phyloP scores from a whole-genome alignment of 2,888 invertebrate species.

The Rhynchonema sp. region DNA sequence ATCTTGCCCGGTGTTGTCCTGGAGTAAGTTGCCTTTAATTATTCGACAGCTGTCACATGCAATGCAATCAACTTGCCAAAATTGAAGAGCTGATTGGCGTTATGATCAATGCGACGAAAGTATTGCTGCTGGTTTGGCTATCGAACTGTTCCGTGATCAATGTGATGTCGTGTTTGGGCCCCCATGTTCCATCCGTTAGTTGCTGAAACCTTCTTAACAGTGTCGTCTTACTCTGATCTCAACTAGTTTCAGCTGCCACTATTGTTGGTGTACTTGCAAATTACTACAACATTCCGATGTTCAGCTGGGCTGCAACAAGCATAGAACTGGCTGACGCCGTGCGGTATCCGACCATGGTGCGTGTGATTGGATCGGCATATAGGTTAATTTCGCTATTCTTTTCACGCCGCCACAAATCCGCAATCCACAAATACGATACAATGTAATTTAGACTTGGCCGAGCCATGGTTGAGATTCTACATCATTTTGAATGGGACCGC shows the following conservation, averaged over 20 bases:
- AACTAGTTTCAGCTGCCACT: conserved; percentile 13
- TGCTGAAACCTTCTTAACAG: too few species aligned
- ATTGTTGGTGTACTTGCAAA: conserved; percentile 11
- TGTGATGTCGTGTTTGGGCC: conserved; percentile 5
- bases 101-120: conserved; percentile 8
- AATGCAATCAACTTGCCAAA: not conserved
- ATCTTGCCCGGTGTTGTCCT: conserved; percentile 6
- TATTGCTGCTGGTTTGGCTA: conserved; percentile 1
- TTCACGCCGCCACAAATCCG: too few species aligned
- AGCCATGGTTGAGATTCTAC: conserved; percentile 13
- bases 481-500: conserved; percentile 13
- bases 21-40: not conserved
- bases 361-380: conserved; percentile 5
- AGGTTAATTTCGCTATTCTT: too few species aligned
- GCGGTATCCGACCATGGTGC: conserved; percentile 11
- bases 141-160: conserved; percentile 1
- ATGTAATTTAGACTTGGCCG: conserved; percentile 14
- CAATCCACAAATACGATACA: too few species aligned
- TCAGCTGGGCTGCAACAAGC: conserved; percentile 14
- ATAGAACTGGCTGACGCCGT: conserved; percentile 9
- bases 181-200: not conserved
- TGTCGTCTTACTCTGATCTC: too few species aligned
- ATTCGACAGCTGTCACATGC: too few species aligned
- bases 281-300: conserved; percentile 13
- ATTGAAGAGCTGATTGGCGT: conserved; percentile 4